A percentile compares a stretch with the other conserved stretches of the same genome.
Conservation (phyloP, 2,113 vertebrate species). For the Mormyrus lacerda region DNA sequence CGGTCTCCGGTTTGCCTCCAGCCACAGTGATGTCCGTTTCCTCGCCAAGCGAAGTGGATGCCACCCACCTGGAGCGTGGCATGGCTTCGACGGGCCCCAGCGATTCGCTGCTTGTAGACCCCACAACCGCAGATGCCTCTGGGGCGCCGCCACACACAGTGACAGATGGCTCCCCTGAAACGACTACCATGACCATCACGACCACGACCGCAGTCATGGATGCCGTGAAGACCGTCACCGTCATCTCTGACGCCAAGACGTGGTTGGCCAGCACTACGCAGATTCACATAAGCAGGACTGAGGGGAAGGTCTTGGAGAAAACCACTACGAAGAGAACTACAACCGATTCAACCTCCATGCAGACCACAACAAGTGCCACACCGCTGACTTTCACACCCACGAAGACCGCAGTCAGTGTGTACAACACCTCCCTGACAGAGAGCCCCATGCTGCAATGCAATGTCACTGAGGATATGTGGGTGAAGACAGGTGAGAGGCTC, state of each 20-base stretch:
- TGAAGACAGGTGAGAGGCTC: conserved; percentile 72
- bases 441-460: conserved; percentile 72
- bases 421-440: conserved; percentile 52
- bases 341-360: conserved; percentile 14
- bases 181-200: background rate
- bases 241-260: conserved; percentile 41
- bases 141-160: conserved; percentile 40
- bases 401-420: conserved; percentile 42
- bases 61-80: background rate
- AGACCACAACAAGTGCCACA: conserved; percentile 10
- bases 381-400: conserved; percentile 51
- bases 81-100: conserved; percentile 8
- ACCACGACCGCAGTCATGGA: conserved; percentile 29
- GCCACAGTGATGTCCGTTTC: background rate
- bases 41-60: background rate
- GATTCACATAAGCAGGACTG: conserved; percentile 27
- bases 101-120: background rate
- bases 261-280: conserved; percentile 48
- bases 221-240: conserved; percentile 29
- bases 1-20: background rate
- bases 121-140: conserved; percentile 14
- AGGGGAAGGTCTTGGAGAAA: conserved; percentile 25
- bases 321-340: conserved; percentile 9
- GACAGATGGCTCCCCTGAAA: conserved; percentile 20
- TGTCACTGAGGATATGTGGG: conserved; percentile 75